Percentiles rank a stretch among this genome's conserved stretches.
These are phyloP conservation scores for Perithous albicinctus DNA, from an alignment of 2,888 invertebrate genomes.

Conservation along the genomic window DNA sequence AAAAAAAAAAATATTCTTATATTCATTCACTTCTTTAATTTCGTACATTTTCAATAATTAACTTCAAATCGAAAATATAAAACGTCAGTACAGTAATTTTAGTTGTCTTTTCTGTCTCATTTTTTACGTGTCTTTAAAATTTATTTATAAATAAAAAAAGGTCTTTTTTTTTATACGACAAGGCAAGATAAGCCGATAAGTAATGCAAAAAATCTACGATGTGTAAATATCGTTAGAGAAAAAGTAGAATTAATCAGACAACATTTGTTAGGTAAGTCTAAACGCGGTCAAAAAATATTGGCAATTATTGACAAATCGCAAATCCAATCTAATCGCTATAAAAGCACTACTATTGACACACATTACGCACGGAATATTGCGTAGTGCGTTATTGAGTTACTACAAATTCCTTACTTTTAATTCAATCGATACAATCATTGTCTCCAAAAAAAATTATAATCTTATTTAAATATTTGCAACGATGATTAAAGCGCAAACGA, in stretches of 20 bases:
- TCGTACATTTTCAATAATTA: not conserved
- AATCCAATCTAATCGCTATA: not conserved
- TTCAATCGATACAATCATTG: not conserved
- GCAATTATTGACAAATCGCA: not conserved
- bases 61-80: too few relatives aligned
- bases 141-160: not conserved
- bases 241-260: too few relatives aligned
- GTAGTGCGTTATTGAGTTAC: too few relatives aligned
- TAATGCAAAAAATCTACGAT: not conserved
- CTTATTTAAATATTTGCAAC: slow-evolving; percentile 11
- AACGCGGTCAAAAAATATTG: slow-evolving; percentile 3
- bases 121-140: too few relatives aligned
- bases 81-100: too few relatives aligned
- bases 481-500: not conserved
- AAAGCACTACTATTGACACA: not conserved
- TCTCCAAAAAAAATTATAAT: not conserved
- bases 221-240: not conserved
- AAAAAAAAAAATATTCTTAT: not conserved
- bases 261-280: not conserved
- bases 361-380: not conserved
- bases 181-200: not conserved
- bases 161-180: too few relatives aligned
- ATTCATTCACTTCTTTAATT: not conserved
- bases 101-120: too few relatives aligned
- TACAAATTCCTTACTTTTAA: not conserved